phyloP scores from a whole-genome alignment of 2,113 vertebrate species.

The Pyrgilauda ruficollis region DNA sequence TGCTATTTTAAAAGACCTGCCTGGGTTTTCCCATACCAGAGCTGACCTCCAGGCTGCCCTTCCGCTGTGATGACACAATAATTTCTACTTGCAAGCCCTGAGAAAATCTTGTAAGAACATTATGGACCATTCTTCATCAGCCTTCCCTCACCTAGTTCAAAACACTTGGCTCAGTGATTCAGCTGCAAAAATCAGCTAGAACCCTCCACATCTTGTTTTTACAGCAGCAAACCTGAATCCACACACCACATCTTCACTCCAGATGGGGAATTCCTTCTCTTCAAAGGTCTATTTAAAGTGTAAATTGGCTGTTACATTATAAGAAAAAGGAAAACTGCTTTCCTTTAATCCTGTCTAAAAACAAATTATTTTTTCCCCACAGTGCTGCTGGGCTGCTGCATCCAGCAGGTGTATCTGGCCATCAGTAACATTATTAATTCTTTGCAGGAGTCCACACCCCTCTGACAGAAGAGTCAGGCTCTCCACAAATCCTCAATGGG shows the following conservation, averaged over 20 bases:
- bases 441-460: neutral
- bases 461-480: neutral
- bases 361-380: accelerated
- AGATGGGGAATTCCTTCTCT: neutral
- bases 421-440: neutral
- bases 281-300: neutral
- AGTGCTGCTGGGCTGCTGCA: neutral
- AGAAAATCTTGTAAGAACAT: neutral
- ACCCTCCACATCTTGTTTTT: neutral
- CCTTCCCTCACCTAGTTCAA: neutral
- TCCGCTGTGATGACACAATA: neutral
- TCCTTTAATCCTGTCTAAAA: neutral
- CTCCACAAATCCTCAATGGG: neutral
- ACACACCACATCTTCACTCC: neutral
- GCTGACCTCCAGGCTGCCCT: neutral
- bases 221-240: neutral
- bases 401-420: neutral
- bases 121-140: neutral
- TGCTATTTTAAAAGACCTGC: neutral
- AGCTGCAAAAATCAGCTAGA: neutral
- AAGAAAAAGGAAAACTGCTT: neutral
- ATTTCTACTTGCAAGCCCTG: neutral
- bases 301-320: neutral
- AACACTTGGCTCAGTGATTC: neutral
- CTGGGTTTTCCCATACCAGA: neutral